Conservation (phyloP, 1,140 invertebrate genomes). For the Portunus trituberculatus region DNA sequence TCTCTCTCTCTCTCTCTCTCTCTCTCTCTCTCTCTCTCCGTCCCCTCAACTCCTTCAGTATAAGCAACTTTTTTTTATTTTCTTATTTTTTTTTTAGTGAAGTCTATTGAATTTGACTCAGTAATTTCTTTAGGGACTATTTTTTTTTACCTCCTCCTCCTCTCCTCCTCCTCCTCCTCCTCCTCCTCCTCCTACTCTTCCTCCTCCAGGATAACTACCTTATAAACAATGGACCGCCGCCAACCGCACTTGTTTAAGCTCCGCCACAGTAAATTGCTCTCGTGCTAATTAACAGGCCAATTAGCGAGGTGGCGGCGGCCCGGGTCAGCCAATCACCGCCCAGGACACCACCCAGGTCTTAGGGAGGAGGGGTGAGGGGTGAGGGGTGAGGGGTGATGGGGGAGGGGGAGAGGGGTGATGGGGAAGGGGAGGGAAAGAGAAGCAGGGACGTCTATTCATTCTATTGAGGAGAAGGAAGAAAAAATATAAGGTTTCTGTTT, state of each 20-base stretch:
- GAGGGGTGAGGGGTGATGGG: background rate
- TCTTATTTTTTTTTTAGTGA: background rate
- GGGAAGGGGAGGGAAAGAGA: too few relatives aligned
- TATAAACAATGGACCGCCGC: background rate
- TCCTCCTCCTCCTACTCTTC: background rate
- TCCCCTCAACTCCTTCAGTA: background rate
- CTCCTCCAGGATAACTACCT: background rate
- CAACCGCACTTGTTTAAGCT: background rate
- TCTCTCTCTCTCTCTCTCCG: conserved; percentile 7
- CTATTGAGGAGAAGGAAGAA: background rate
- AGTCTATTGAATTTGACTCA: background rate
- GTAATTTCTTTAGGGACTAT: background rate
- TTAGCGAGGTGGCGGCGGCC: background rate
- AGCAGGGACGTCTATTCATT: background rate
- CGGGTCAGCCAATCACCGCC: background rate
- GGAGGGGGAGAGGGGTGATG: background rate
- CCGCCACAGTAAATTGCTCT: background rate
- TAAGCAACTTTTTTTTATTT: background rate
- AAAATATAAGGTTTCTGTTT: background rate
- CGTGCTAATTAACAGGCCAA: background rate
- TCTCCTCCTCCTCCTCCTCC: background rate
- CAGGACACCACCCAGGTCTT: background rate
- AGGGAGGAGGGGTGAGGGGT: background rate
- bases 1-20: conserved; percentile 20
- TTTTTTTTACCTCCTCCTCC: background rate